These are phyloP conservation scores for Lacanobia oleracea DNA, from an alignment of 2,888 invertebrate genomes.

Conservation along the genomic window DNA sequence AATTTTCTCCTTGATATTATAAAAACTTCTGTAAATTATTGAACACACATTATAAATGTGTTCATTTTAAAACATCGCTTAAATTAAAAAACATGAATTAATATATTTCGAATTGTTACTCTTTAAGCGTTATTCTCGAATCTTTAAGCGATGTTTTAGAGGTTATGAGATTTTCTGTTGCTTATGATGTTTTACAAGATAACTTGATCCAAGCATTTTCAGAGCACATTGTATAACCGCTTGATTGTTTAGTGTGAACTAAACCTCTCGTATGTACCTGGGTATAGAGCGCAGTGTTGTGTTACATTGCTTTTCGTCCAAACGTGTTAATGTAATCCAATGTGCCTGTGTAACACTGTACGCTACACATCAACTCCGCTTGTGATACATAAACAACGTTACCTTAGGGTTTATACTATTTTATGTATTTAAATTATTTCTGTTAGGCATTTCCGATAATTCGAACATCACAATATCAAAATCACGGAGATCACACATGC, in stretches of 20 bases:
- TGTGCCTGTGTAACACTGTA: slow-evolving; percentile 64
- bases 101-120: slow-evolving; percentile 32
- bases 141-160: slow-evolving; percentile 59
- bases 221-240: slow-evolving; percentile 63
- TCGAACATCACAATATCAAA: slow-evolving; percentile 57
- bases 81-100: slow-evolving; percentile 34
- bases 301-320: slow-evolving; percentile 55
- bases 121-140: slow-evolving; percentile 18
- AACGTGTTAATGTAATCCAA: slow-evolving; percentile 50
- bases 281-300: slow-evolving; percentile 47
- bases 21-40: slow-evolving; percentile 43
- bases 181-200: slow-evolving; percentile 56
- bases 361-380: slow-evolving; percentile 67
- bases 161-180: slow-evolving; percentile 53
- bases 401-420: slow-evolving; percentile 71
- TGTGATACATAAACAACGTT: slow-evolving; percentile 75
- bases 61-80: slow-evolving; percentile 61
- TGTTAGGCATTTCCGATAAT: slow-evolving; percentile 54
- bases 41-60: slow-evolving; percentile 43
- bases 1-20: slow-evolving; percentile 48
- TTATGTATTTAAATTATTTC: slow-evolving; percentile 55
- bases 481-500: slow-evolving; percentile 71
- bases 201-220: slow-evolving; percentile 49
- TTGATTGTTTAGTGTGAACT: slow-evolving; percentile 60
- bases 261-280: slow-evolving; percentile 48